A percentile compares a stretch with the other conserved stretches of the same genome.
Conservation (phyloP, 2,888 invertebrate genomes). For the Spodoptera exigua region DNA sequence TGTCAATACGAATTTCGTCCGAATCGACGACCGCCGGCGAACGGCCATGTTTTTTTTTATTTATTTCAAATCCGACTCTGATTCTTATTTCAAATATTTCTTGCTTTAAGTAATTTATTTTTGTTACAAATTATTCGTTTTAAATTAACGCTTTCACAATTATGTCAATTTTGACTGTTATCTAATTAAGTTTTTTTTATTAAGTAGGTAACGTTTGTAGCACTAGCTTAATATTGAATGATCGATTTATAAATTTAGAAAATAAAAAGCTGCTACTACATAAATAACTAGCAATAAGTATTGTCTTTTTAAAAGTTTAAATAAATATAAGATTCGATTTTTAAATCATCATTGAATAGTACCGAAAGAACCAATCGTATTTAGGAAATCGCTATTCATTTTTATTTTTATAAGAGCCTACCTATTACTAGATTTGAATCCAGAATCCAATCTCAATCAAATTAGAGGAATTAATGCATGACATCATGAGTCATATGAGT, state of each 20-base stretch:
- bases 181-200: slow-evolving; percentile 8
- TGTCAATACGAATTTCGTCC: slow-evolving; percentile 84
- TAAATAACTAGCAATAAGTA: no score
- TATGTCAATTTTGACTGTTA: slow-evolving; percentile 17
- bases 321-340: neutral
- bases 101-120: slow-evolving; percentile 49
- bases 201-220: neutral
- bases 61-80: slow-evolving; percentile 32
- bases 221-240: no score
- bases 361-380: no score
- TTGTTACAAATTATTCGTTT: slow-evolving; percentile 35
- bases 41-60: slow-evolving; percentile 53
- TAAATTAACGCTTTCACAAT: slow-evolving; percentile 50
- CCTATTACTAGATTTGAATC: neutral
- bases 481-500: slow-evolving; percentile 58
- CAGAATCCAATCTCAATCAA: slow-evolving; percentile 17
- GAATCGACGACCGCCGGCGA: slow-evolving; percentile 69
- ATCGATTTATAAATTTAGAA: no score
- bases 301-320: no score
- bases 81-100: slow-evolving; percentile 51
- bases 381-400: no score
- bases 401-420: no score
- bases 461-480: slow-evolving; percentile 35
- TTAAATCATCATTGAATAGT: no score
- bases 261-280: no score